These are phyloP conservation scores for Bolinopsis microptera DNA, from an alignment of 37 sponge, comb jelly and placozoan species.

Conservation along the genomic window DNA sequence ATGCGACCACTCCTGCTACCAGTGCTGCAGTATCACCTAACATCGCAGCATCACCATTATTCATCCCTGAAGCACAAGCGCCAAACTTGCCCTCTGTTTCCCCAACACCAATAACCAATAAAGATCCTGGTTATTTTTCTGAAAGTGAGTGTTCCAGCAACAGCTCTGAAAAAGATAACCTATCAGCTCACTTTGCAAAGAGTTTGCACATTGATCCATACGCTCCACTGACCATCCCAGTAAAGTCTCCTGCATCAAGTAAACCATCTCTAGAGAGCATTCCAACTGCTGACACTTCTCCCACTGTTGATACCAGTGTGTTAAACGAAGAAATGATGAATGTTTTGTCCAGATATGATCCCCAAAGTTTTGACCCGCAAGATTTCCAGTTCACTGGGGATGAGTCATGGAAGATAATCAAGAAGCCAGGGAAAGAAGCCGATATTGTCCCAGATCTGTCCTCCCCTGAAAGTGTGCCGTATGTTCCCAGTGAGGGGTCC, in stretches of 20 bases:
- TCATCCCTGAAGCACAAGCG: background rate
- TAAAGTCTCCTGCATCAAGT: background rate
- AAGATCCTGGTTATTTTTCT: slow-evolving; percentile 61
- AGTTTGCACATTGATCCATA: background rate
- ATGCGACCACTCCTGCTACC: background rate
- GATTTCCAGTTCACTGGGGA: background rate
- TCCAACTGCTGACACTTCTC: background rate
- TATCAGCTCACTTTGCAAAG: slow-evolving; percentile 25
- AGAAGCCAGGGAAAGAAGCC: slow-evolving; percentile 20
- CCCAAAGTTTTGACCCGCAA: slow-evolving; percentile 30
- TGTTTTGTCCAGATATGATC: background rate
- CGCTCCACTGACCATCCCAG: background rate
- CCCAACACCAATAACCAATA: background rate
- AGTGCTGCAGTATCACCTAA: background rate
- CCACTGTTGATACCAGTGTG: background rate
- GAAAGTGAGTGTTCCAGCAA: slow-evolving; percentile 63
- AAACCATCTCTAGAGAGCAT: background rate
- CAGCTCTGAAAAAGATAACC: slow-evolving; percentile 36
- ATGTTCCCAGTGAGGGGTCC: slow-evolving; percentile 4
- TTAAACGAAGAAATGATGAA: background rate
- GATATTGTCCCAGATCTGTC: background rate
- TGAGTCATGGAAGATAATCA: slow-evolving; percentile 16
- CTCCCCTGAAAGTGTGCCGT: background rate
- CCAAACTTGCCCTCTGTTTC: background rate
- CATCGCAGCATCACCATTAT: background rate